Conservation (phyloP, 2,113 vertebrate species). For the Polypterus bichir region DNA sequence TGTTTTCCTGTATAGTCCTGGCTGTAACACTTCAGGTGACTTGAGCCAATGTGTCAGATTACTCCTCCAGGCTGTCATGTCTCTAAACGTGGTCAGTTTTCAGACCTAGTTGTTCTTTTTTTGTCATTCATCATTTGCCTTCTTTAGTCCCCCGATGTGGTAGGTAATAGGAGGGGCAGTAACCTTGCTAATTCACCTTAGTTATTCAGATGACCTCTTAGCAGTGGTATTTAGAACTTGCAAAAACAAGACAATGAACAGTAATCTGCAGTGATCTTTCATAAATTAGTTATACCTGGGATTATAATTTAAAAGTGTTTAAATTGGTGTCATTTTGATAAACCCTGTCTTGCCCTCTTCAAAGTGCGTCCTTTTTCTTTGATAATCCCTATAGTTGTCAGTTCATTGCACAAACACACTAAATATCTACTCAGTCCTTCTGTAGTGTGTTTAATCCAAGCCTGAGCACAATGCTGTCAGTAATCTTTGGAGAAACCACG, state of each 20-base stretch:
- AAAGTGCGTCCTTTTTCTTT: neutral
- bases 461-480: too few species aligned
- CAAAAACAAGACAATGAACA: constrained; percentile 31
- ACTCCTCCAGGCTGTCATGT: constrained; percentile 24
- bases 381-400: neutral
- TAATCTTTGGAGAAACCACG: too few species aligned
- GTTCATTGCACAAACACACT: neutral
- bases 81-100: constrained; percentile 31
- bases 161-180: constrained; percentile 37
- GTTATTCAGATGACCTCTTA: constrained; percentile 30
- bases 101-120: constrained; percentile 15
- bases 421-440: neutral
- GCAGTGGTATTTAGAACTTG: constrained; percentile 35
- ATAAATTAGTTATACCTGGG: constrained; percentile 24
- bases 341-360: constrained; percentile 1
- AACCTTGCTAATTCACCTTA: constrained; percentile 38
- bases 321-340: constrained; percentile 22
- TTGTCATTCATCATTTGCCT: constrained; percentile 19
- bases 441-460: neutral
- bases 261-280: constrained; percentile 36
- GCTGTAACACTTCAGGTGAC: constrained; percentile 26
- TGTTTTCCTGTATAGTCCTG: constrained; percentile 11
- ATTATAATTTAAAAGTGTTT: constrained; percentile 28
- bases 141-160: constrained; percentile 32
- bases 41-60: constrained; percentile 23